A percentile compares a stretch with the other conserved stretches of the same genome.
phyloP scores from a whole-genome alignment of 2,113 vertebrate species.

The Xerus inauris region DNA sequence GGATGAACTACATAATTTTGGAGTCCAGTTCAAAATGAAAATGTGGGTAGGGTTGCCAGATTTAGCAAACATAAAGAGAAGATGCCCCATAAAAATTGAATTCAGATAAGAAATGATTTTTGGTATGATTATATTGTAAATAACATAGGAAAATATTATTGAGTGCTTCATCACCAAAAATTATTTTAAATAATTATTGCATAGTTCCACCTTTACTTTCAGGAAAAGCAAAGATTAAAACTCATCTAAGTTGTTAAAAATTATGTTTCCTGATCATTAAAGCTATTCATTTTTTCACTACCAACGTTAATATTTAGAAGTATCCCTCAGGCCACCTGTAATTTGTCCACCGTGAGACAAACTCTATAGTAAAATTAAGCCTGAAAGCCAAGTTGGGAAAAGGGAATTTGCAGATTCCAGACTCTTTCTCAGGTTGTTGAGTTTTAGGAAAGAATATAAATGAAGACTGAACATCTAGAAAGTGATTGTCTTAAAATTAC shows the following conservation, averaged over 20 bases:
- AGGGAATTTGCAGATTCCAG: background rate
- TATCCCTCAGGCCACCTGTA: background rate
- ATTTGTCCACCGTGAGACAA: background rate
- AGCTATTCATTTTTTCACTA: background rate
- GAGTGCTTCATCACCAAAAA: background rate
- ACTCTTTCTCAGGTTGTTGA: background rate
- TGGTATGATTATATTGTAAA: background rate
- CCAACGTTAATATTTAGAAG: background rate
- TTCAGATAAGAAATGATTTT: background rate
- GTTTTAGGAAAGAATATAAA: background rate
- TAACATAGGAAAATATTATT: background rate
- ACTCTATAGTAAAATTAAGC: background rate
- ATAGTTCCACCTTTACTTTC: background rate
- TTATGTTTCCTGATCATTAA: background rate
- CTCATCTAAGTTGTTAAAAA: background rate
- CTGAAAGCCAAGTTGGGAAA: background rate
- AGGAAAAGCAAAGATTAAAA: constrained; percentile 17
- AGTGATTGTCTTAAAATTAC: background rate
- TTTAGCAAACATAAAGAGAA: constrained; percentile 28
- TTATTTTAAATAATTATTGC: background rate
- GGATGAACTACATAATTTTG: background rate
- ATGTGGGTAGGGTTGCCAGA: background rate
- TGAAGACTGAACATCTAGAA: background rate
- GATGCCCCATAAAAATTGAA: background rate
- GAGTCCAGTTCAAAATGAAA: background rate